Conservation (phyloP, 2,113 vertebrate species). For the Leptocoma aspasia region DNA sequence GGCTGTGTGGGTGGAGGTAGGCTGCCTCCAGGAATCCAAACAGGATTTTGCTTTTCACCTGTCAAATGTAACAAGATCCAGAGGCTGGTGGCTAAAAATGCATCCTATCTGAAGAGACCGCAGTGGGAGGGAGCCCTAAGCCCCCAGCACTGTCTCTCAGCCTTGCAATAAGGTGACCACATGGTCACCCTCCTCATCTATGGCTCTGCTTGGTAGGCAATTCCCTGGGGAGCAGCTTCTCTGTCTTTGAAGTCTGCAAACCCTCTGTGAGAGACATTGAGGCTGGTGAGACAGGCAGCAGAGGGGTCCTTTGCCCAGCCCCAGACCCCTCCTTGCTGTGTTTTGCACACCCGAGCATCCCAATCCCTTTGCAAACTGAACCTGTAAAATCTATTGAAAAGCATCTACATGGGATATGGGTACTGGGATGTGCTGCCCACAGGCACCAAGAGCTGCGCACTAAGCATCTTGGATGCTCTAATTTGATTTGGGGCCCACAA, state of each 20-base stretch:
- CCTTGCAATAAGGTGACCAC: not conserved
- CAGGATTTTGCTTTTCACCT: not conserved
- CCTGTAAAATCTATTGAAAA: not conserved
- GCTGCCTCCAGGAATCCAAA: not conserved
- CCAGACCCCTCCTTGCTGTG: not conserved
- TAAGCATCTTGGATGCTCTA: not conserved
- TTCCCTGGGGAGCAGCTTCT: not conserved
- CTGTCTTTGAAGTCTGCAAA: not conserved
- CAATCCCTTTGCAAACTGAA: not conserved
- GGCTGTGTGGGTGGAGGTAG: not conserved
- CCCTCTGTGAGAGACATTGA: not conserved
- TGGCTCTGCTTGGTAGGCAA: not conserved
- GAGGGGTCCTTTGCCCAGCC: not conserved
- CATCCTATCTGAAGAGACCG: not conserved
- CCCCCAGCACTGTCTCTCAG: not conserved
- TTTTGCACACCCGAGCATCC: not conserved
- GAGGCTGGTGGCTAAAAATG: not conserved
- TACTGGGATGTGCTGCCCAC: not conserved
- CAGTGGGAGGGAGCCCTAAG: not conserved
- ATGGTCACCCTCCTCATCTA: not conserved
- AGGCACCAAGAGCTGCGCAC: accelerated
- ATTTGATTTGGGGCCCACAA: not conserved
- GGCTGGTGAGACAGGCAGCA: not conserved
- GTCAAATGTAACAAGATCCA: not conserved
- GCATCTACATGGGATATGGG: not conserved